These are phyloP conservation scores for Plutella xylostella DNA, from an alignment of 2,888 invertebrate genomes.

Conservation along the genomic window DNA sequence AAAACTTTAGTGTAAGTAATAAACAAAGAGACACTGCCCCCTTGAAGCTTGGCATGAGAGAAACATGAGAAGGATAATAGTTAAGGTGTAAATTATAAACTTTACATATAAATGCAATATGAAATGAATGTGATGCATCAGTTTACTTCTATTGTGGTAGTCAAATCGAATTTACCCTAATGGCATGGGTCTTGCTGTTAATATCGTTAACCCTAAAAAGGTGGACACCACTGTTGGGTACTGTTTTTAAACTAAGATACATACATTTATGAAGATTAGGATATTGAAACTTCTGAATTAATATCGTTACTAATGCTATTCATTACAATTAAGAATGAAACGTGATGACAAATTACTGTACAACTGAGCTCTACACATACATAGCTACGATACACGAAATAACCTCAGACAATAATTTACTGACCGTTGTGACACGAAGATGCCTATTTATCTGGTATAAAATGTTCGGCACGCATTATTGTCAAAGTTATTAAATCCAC, in stretches of 20 bases:
- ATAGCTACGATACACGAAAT: constrained; percentile 52
- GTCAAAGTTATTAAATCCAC: constrained; percentile 51
- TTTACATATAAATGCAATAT: not conserved
- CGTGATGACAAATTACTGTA: constrained; percentile 1
- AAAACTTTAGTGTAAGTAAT: not conserved
- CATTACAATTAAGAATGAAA: not conserved
- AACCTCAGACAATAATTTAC: constrained; percentile 62
- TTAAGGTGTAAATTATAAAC: not conserved
- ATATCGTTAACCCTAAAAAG: not conserved
- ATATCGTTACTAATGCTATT: not conserved
- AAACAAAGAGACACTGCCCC: not conserved
- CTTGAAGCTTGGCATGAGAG: not conserved
- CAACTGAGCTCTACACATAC: not conserved
- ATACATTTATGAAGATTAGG: no score
- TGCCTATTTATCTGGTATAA: constrained; percentile 56
- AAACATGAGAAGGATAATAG: not conserved
- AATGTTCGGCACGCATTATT: constrained; percentile 66
- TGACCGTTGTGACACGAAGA: constrained; percentile 63
- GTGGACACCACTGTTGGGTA: not conserved
- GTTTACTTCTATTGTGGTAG: not conserved
- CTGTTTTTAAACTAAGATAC: not conserved
- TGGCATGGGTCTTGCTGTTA: not conserved
- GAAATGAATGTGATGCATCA: not conserved
- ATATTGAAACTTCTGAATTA: no score
- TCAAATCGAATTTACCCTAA: not conserved